These are phyloP conservation scores for Aphidius colemani DNA, from an alignment of 2,888 invertebrate genomes.

Conservation along the genomic window DNA sequence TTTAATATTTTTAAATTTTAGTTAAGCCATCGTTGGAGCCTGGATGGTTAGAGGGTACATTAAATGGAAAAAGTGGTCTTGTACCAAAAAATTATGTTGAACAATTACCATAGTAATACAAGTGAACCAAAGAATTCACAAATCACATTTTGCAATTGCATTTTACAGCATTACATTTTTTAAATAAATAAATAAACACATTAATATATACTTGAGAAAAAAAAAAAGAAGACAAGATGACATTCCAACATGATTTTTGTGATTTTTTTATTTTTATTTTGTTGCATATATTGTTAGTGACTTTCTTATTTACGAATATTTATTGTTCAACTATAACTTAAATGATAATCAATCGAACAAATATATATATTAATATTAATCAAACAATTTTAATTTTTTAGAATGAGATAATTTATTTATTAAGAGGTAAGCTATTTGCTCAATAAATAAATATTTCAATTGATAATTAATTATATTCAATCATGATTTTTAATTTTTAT, in stretches of 20 bases:
- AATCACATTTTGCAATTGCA: constrained; percentile 4
- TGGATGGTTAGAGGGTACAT: constrained; percentile 95
- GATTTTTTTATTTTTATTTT: constrained; percentile 25
- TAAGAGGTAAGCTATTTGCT: constrained; percentile 41
- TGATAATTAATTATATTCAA: constrained; percentile 15
- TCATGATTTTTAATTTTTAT: constrained; percentile 5
- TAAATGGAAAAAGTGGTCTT: constrained; percentile 89
- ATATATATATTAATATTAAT: no score
- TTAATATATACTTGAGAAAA: constrained; percentile 1
- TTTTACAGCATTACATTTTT: constrained; percentile 27
- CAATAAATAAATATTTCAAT: constrained; percentile 30
- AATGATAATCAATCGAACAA: no score
- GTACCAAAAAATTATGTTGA: constrained; percentile 98
- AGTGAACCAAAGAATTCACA: constrained; percentile 43
- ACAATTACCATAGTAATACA: constrained; percentile 69
- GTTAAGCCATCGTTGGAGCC: constrained; percentile 91
- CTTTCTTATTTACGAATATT: constrained; percentile 5
- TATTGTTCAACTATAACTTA: background rate
- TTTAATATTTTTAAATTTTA: constrained; percentile 55
- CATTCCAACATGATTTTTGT: constrained; percentile 34
- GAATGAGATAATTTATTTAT: constrained; percentile 26
- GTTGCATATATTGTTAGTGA: constrained; percentile 13
- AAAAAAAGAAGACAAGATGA: constrained; percentile 21
- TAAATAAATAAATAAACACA: constrained; percentile 1
- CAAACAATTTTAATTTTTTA: background rate